These are phyloP conservation scores for Raja brachyura DNA, from an alignment of 2,113 vertebrate genomes.

Conservation along the genomic window DNA sequence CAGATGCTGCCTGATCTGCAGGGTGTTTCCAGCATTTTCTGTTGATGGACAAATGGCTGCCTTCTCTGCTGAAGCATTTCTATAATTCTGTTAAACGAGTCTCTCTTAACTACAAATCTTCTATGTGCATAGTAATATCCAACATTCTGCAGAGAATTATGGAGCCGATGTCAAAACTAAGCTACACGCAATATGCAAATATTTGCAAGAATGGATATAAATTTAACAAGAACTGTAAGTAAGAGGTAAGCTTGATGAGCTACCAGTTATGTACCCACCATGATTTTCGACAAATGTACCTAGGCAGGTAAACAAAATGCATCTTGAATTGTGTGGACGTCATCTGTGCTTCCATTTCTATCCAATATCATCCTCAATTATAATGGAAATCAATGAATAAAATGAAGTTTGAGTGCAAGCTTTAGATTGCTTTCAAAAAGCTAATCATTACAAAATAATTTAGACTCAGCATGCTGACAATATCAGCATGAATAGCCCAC, in stretches of 20 bases:
- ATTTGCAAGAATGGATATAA: neutral
- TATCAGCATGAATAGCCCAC: neutral
- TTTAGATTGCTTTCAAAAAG: constrained; percentile 27
- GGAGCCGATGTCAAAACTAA: neutral
- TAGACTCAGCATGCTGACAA: neutral
- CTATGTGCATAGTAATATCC: neutral
- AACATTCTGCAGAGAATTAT: neutral
- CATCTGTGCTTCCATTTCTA: neutral
- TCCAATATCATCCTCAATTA: constrained; percentile 5
- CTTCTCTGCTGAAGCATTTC: no score
- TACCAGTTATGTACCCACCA: neutral
- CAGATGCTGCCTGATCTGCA: no score
- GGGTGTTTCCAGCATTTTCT: no score
- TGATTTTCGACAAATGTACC: constrained; percentile 3
- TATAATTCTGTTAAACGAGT: neutral
- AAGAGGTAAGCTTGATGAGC: neutral
- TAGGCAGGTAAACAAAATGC: neutral
- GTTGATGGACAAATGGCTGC: no score
- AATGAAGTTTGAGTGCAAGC: constrained; percentile 19
- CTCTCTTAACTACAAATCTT: neutral
- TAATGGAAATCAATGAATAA: constrained; percentile 18
- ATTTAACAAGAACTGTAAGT: neutral
- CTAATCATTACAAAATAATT: constrained; percentile 27
- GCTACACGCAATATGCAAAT: neutral
- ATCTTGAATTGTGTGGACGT: neutral